These are phyloP conservation scores for Cerastoderma edule DNA, from an alignment of 2,888 invertebrate species.

Conservation along the genomic window DNA sequence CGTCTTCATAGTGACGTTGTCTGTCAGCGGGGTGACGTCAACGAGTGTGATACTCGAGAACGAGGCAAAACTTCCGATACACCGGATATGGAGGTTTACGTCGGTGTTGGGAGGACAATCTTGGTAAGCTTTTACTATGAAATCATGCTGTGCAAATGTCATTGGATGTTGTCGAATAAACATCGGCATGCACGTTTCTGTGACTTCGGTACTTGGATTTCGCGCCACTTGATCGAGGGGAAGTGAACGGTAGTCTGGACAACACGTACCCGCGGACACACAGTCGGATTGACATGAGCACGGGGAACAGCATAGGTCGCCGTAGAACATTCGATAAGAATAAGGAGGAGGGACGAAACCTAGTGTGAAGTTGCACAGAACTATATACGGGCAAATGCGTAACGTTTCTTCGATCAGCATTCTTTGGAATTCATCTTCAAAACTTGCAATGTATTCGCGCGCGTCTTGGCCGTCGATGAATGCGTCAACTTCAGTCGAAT, in stretches of 20 bases:
- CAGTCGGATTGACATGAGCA: conserved; percentile 5
- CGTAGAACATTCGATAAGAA: too few species aligned
- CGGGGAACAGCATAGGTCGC: neutral
- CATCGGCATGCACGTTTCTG: neutral
- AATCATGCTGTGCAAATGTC: neutral
- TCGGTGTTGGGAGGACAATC: neutral
- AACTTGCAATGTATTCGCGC: neutral
- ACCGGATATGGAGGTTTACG: neutral
- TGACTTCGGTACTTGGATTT: too few species aligned
- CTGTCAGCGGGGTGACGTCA: conserved; percentile 22
- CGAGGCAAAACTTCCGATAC: neutral
- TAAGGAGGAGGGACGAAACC: neutral
- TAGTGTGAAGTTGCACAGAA: conserved; percentile 7
- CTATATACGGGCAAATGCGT: conserved; percentile 6
- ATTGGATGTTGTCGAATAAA: neutral
- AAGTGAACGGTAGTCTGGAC: neutral
- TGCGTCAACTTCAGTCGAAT: too few species aligned
- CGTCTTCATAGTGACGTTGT: neutral
- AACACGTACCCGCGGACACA: neutral
- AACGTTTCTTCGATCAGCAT: neutral
- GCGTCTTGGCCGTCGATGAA: too few species aligned
- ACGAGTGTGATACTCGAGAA: neutral
- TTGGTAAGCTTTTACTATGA: neutral
- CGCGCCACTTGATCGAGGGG: neutral
- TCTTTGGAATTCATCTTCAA: neutral